Evolutionary conservation across 1,140 invertebrate species (phyloP).

Genomic region (Hypothenemus hampei): DNA sequence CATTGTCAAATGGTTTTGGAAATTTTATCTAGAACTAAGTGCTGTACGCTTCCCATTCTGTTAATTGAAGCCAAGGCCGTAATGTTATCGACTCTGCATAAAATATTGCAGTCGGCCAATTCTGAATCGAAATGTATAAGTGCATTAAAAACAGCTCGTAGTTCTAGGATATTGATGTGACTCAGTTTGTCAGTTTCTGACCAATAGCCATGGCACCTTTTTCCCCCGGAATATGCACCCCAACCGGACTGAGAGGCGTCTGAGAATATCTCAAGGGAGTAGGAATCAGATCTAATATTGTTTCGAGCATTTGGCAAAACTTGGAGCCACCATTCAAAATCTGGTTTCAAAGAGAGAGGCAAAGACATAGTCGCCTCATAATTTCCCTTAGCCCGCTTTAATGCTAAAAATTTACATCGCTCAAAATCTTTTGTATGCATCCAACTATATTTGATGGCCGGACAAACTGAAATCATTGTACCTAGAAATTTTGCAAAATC

Average conservation of each 20-base stretch:
- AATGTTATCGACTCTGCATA: slow-evolving; percentile 11
- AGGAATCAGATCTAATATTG: neutral
- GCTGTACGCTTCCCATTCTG: slow-evolving; percentile 13
- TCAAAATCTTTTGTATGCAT: slow-evolving; percentile 7
- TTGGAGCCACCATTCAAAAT: slow-evolving; percentile 9
- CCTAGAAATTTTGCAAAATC: slow-evolving; percentile 9
- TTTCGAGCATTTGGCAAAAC: neutral
- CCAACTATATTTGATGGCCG: slow-evolving; percentile 7
- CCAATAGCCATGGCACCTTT: too few species aligned
- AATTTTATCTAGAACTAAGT: neutral
- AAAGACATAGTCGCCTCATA: slow-evolving; percentile 5
- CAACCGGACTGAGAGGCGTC: slow-evolving; percentile 12
- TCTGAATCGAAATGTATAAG: slow-evolving; percentile 7
- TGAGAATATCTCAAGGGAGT: slow-evolving; percentile 1
- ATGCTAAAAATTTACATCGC: neutral
- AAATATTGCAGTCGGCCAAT: neutral
- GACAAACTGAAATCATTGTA: neutral
- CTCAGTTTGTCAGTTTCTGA: neutral
- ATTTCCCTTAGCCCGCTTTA: neutral
- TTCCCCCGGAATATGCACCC: slow-evolving; percentile 4
- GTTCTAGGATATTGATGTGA: slow-evolving; percentile 12
- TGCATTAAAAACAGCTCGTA: slow-evolving; percentile 6
- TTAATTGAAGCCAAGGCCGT: slow-evolving; percentile 10
- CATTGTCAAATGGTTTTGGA: slow-evolving; percentile 6
- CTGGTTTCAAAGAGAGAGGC: neutral